Base-by-base conservation (phyloP, 2,113 vertebrate species). In the Solea senegalensis region DNA sequence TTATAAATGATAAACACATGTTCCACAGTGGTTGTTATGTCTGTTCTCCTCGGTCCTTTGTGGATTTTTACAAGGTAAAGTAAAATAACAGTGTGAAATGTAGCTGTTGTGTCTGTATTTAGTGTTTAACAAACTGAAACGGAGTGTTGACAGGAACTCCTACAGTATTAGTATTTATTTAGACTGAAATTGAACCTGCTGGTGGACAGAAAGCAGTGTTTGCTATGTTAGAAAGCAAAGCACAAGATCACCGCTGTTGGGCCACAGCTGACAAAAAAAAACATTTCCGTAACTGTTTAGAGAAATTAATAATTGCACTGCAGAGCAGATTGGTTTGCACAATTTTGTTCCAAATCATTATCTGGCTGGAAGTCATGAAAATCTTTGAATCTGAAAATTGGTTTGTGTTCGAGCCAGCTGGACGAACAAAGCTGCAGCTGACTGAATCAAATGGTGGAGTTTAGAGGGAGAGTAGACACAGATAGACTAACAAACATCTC, bases 321-420 rank as follows among this genome's bases (percentile, higher is more conserved):
- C 61, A 72, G 28, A 61, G 74, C 81, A 81, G 77, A 74, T 74
- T 77, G 78, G 69, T 71, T 77, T 66, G 27, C 16, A 64, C 41
- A 74, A 2, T 69, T 71, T 61, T 72, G 65, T 76, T 81, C 74
- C 74, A 84, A 88, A 72, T 83, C 49, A 74, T 86, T 84, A 84
- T 84, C 58, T 78, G 2, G n/a, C 62, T 81, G 76, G 79, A 82
- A 73, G 79, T 79, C 2, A 9, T 65, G 48, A 59, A 83, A 75
- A 78, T 84, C 72, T 78, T 74, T 62, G 80, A 80, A 69, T 75
- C 58, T 71, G 60, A 53, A 87, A 81, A 81, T 73, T 77, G 72
- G 40, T 76, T 80, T 72, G 74, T 15, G 61, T 57, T 40, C 46
- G 46, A 7, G 68, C 78, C 83, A 81, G 69, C 68, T 63, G 68